A percentile compares a stretch with the other conserved stretches of the same genome.
These are phyloP conservation scores for Fulmarus glacialis DNA, from an alignment of 2,113 vertebrate species.

Conservation along the genomic window DNA sequence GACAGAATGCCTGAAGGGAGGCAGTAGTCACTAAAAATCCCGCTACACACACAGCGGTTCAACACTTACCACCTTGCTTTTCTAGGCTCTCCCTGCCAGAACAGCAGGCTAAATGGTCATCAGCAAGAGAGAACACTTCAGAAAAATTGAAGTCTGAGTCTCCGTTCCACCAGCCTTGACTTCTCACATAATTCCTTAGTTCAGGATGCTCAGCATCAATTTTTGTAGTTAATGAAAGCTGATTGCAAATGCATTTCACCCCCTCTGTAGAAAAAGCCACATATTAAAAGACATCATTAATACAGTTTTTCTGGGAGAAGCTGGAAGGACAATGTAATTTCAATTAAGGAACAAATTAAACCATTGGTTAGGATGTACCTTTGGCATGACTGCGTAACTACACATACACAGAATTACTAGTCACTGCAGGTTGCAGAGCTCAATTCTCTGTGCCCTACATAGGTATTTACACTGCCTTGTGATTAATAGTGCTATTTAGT, in stretches of 20 bases:
- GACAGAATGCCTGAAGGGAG: neutral
- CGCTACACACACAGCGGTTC: neutral
- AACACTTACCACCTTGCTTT: constrained; percentile 77
- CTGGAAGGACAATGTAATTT: neutral
- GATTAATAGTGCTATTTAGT: neutral
- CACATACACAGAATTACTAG: neutral
- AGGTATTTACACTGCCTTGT: neutral
- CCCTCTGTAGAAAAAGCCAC: constrained; percentile 72
- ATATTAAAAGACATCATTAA: neutral
- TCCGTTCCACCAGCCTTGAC: constrained; percentile 82
- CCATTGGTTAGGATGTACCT: neutral
- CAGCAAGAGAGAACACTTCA: constrained; percentile 74
- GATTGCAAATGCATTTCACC: constrained; percentile 77
- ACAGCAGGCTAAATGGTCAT: constrained; percentile 67
- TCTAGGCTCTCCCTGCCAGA: constrained; percentile 74
- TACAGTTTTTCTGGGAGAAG: neutral
- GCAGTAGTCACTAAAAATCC: neutral
- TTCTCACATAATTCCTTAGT: constrained; percentile 76
- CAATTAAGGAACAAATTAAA: neutral
- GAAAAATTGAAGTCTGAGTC: constrained; percentile 82
- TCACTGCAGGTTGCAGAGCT: neutral
- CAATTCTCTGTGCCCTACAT: neutral
- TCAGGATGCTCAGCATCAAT: constrained; percentile 80
- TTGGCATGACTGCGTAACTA: neutral
- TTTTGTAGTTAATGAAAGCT: constrained; percentile 79